Evolutionary conservation across 2,797 vertebrate species (phyloP).

Genomic region (Danio choprae): DNA sequence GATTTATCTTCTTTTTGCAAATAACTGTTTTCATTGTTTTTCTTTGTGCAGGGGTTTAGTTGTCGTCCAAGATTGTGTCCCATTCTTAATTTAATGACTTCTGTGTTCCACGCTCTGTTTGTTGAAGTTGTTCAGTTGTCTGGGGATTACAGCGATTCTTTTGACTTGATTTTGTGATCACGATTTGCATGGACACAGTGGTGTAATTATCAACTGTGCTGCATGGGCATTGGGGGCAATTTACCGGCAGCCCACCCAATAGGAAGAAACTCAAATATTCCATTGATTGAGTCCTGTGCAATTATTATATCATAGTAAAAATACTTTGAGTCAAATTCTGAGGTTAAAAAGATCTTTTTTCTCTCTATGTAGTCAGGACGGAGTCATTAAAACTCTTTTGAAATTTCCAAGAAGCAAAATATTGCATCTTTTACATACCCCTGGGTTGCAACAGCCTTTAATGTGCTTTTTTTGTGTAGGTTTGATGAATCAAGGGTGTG

Average conservation of each 20-base stretch:
- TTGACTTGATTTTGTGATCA: not conserved
- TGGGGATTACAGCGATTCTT: not conserved
- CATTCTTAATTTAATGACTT: not conserved
- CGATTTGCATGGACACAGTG: not conserved
- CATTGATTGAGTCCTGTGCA: too few relatives aligned
- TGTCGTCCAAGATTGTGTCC: not conserved
- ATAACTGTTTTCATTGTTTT: constrained; percentile 1
- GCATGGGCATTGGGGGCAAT: not conserved
- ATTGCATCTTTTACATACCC: too few relatives aligned
- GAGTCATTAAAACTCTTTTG: too few relatives aligned
- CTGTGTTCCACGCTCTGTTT: not conserved
- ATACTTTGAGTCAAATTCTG: too few relatives aligned
- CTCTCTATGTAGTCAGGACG: too few relatives aligned
- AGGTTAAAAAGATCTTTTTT: too few relatives aligned
- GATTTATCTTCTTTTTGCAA: not conserved
- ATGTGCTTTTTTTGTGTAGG: too few relatives aligned
- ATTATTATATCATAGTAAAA: too few relatives aligned
- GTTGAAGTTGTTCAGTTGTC: constrained; percentile 6
- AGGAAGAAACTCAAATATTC: too few relatives aligned
- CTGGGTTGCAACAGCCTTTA: too few relatives aligned
- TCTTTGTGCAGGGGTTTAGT: constrained; percentile 8
- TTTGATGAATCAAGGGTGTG: too few relatives aligned
- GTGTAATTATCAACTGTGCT: constrained; percentile 6
- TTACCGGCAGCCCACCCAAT: constrained; percentile 15
- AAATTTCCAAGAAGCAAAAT: too few relatives aligned